A percentile compares a stretch with the other conserved stretches of the same genome.
Evolutionary conservation across 2,888 invertebrate species (phyloP).

Genomic region (Orthosia gracilis): DNA sequence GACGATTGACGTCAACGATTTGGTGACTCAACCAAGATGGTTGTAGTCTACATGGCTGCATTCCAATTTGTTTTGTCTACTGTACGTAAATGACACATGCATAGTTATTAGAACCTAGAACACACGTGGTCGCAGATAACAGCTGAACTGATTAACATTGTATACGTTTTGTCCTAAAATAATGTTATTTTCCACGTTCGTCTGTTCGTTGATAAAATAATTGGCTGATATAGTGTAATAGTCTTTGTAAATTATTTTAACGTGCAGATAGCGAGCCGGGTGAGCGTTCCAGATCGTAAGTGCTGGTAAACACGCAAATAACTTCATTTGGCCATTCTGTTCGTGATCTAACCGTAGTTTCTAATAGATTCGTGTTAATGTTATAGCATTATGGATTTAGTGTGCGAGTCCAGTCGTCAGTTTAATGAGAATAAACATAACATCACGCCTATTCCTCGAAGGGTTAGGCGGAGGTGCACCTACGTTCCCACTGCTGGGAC

Average conservation of each 20-base stretch:
- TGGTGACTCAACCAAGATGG: background rate
- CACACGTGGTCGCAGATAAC: constrained; percentile 49
- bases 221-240: constrained; percentile 32
- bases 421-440: background rate
- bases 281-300: constrained; percentile 52
- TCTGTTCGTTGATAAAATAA: constrained; percentile 36
- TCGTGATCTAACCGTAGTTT: constrained; percentile 59
- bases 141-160: constrained; percentile 15
- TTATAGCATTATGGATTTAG: constrained; percentile 33
- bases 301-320: constrained; percentile 59
- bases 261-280: constrained; percentile 43
- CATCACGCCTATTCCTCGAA: too few species aligned
- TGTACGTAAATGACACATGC: constrained; percentile 30
- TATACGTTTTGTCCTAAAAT: constrained; percentile 42
- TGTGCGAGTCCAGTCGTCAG: background rate
- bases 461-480: too few species aligned
- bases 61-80: constrained; percentile 23
- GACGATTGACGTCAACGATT: background rate
- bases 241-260: constrained; percentile 40
- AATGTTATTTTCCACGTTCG: constrained; percentile 42
- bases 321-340: constrained; percentile 49
- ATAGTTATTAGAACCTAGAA: constrained; percentile 25
- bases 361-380: constrained; percentile 39
- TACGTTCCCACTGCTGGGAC: too few species aligned
- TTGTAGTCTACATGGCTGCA: background rate